A percentile compares a stretch with the other conserved stretches of the same genome.
Conservation (phyloP, 2,797 vertebrate species). For the Taenioides sp. region DNA sequence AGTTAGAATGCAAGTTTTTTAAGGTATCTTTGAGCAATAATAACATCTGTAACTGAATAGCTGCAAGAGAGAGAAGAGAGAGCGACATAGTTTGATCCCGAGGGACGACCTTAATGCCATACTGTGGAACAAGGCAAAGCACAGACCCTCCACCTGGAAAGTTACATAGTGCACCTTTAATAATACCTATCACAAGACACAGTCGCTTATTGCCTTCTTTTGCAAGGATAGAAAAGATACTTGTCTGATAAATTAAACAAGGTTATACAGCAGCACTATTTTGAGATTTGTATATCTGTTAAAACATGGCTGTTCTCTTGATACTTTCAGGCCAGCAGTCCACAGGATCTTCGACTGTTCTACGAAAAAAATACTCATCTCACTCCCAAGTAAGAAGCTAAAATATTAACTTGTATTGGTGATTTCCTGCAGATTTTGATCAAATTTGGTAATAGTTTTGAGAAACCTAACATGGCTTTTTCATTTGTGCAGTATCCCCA, state of each 20-base stretch:
- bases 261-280: not conserved
- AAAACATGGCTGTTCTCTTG: not conserved
- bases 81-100: too few relatives aligned
- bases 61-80: too few relatives aligned
- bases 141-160: too few relatives aligned
- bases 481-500: constrained; percentile 85
- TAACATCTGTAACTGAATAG: too few relatives aligned
- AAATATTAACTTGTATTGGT: constrained; percentile 36
- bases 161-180: too few relatives aligned
- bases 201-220: too few relatives aligned
- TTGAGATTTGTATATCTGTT: not conserved
- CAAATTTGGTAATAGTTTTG: not conserved
- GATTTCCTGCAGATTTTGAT: not conserved
- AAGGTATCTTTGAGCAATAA: too few relatives aligned
- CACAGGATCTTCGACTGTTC: constrained; percentile 95
- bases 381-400: constrained; percentile 89
- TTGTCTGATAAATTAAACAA: too few relatives aligned
- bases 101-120: not conserved
- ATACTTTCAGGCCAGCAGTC: constrained; percentile 89
- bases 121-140: not conserved
- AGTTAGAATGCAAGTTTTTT: too few relatives aligned
- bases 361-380: constrained; percentile 98
- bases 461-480: constrained; percentile 8
- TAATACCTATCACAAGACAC: too few relatives aligned
- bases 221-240: too few relatives aligned